Conservation (phyloP, 2,888 invertebrate species). For the Tridacna crocea region DNA sequence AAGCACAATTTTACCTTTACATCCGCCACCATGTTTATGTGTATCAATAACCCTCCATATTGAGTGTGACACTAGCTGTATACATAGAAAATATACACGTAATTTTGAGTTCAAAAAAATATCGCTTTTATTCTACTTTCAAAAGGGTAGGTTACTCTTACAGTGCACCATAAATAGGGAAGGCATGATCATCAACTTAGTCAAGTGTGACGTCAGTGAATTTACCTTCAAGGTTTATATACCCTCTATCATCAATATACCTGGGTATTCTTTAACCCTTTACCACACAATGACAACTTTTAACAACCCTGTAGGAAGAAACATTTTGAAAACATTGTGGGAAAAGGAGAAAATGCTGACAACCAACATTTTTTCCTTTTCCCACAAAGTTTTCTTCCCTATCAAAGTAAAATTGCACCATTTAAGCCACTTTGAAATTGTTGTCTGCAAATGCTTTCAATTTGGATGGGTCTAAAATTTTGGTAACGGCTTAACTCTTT, state of each 20-base stretch:
- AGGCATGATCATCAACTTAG: slow-evolving; percentile 8
- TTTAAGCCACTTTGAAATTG: too few relatives aligned
- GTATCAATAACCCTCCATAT: slow-evolving; percentile 2
- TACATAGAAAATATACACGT: not conserved
- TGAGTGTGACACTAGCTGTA: slow-evolving; percentile 9
- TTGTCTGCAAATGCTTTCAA: too few relatives aligned
- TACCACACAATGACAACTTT: too few relatives aligned
- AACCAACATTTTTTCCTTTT: too few relatives aligned
- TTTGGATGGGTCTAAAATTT: too few relatives aligned
- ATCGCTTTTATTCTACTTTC: not conserved
- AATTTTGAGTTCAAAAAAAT: not conserved
- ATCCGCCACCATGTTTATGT: slow-evolving; percentile 4
- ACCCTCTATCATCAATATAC: not conserved
- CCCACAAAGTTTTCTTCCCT: too few relatives aligned
- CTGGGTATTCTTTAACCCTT: not conserved
- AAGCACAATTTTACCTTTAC: not conserved
- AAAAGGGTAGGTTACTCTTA: slow-evolving; percentile 19
- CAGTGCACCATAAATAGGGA: not conserved
- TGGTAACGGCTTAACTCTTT: too few relatives aligned
- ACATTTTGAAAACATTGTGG: too few relatives aligned
- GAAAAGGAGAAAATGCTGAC: too few relatives aligned
- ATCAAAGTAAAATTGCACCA: too few relatives aligned
- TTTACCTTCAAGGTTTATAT: not conserved
- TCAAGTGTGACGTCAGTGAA: not conserved
- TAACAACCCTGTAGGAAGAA: too few relatives aligned